Evolutionary conservation across 2,113 vertebrate genomes (phyloP).

Genomic region (Anarhynchus alexandrinus): DNA sequence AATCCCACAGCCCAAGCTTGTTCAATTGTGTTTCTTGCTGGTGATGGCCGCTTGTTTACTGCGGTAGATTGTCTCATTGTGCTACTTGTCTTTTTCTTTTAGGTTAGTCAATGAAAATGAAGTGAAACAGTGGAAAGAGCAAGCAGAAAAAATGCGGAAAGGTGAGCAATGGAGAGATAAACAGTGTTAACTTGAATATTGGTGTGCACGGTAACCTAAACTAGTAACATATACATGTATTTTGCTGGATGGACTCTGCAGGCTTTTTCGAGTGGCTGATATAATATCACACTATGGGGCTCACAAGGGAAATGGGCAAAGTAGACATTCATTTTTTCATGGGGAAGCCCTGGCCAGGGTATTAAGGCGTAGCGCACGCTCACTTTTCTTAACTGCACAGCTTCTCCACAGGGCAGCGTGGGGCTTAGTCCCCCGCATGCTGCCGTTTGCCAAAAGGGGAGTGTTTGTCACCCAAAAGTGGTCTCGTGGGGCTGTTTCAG

Average conservation of each 20-base stretch:
- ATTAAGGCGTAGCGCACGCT: neutral
- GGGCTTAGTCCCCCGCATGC: accelerated
- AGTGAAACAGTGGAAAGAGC: conserved; percentile 99
- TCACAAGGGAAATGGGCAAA: neutral
- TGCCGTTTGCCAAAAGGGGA: neutral
- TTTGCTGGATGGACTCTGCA: neutral
- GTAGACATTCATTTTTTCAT: neutral
- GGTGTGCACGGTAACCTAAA: accelerated
- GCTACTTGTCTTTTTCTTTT: neutral
- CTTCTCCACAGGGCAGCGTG: neutral
- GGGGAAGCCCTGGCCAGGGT: neutral
- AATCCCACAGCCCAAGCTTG: neutral
- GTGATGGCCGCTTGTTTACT: neutral
- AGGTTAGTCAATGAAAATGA: conserved; percentile 99
- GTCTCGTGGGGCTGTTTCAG: conserved; percentile 65
- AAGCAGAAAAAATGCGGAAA: conserved; percentile 99
- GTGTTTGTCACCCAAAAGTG: neutral
- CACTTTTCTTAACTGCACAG: neutral
- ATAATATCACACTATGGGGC: accelerated
- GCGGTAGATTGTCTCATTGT: neutral
- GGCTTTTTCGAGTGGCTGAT: neutral
- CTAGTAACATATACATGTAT: neutral
- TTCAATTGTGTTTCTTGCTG: neutral
- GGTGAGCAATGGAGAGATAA: conserved; percentile 64
- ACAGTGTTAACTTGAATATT: neutral